Conservation (phyloP, 92 coral and sea anemone species). For the Palythoa heliodiscus region DNA sequence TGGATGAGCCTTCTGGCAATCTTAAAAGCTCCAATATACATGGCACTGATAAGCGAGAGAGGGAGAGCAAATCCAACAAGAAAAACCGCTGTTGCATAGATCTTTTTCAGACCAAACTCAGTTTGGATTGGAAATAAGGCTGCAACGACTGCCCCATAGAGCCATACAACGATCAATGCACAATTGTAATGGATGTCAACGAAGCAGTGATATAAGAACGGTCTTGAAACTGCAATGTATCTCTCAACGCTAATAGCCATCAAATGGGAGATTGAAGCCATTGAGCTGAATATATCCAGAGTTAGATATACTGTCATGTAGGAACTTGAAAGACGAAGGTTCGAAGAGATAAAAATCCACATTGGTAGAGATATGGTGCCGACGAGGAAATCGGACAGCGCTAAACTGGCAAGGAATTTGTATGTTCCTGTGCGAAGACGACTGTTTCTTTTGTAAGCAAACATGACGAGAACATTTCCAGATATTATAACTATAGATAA, state of each 20-base stretch:
- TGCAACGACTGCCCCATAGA: conserved; percentile 13
- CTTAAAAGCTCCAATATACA: conserved; percentile 33
- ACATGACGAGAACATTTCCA: conserved; percentile 34
- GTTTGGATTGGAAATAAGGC: conserved; percentile 24
- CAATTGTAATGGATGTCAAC: not conserved
- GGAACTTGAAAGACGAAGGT: not conserved
- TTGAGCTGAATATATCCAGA: conserved; percentile 34
- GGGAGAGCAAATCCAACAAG: conserved; percentile 34
- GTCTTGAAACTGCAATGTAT: conserved; percentile 26
- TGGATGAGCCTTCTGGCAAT: conserved; percentile 27
- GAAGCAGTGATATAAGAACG: not conserved
- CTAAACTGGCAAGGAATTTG: conserved; percentile 34
- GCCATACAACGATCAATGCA: conserved; percentile 20
- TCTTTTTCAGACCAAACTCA: not conserved
- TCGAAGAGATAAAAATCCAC: conserved; percentile 37
- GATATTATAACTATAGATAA: conserved; percentile 10
- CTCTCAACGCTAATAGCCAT: conserved; percentile 37
- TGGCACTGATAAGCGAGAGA: conserved; percentile 10
- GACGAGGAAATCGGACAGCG: conserved; percentile 32
- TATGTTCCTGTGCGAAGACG: conserved; percentile 40
- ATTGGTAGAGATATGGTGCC: conserved; percentile 28
- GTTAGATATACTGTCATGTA: not conserved
- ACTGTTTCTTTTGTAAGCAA: conserved; percentile 16
- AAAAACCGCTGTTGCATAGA: conserved; percentile 30
- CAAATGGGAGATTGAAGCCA: conserved; percentile 39